Conservation (phyloP, 2,797 vertebrate genomes). For the Lophotriccus pileatus region DNA sequence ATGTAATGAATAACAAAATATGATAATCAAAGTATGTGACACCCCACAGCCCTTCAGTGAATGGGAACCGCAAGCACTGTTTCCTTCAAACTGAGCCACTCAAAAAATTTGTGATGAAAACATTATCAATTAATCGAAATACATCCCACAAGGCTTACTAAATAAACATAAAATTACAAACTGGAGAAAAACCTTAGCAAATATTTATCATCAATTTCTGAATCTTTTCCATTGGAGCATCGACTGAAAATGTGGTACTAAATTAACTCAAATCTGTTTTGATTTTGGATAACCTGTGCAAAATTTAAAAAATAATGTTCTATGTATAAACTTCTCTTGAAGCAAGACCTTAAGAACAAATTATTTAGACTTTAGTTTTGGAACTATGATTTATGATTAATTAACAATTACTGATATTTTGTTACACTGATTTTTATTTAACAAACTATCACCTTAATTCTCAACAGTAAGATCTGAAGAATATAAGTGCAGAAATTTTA, state of each 20-base stretch:
- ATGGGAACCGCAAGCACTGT: not conserved
- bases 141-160: not conserved
- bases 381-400: not conserved
- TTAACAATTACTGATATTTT: not conserved
- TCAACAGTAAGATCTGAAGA: not conserved
- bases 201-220: not conserved
- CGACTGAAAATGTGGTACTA: not conserved
- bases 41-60: not conserved
- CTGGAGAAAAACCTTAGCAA: not conserved
- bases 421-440: not conserved
- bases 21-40: not conserved
- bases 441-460: not conserved
- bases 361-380: not conserved
- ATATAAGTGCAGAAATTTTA: not conserved
- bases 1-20: not conserved
- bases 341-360: not conserved
- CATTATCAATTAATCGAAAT: not conserved
- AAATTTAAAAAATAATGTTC: not conserved
- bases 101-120: not conserved
- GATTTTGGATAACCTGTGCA: not conserved
- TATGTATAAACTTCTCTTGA: not conserved
- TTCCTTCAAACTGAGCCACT: not conserved
- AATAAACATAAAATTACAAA: not conserved
- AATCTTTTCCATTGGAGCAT: not conserved
- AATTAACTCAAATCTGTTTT: not conserved